A percentile compares a stretch with the other conserved stretches of the same genome.
These are phyloP conservation scores for Crotalus tigris DNA, from an alignment of 2,113 vertebrate species.

Conservation along the genomic window DNA sequence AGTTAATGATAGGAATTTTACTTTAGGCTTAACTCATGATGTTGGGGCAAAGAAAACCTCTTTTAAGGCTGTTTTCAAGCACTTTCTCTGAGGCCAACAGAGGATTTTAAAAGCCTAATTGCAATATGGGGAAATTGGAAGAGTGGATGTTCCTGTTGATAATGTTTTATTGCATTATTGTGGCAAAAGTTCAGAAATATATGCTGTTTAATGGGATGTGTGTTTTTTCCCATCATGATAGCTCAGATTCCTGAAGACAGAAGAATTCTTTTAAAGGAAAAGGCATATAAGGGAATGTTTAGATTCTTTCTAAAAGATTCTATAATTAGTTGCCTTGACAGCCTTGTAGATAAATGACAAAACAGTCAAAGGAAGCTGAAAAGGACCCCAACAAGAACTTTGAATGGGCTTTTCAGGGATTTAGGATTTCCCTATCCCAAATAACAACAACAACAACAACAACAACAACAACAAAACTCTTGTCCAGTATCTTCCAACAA, in stretches of 20 bases:
- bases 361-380: constrained; percentile 1
- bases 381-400: constrained; percentile 34
- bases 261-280: rapidly evolving
- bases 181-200: constrained; percentile 6
- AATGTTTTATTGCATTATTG: rapidly evolving
- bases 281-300: background rate
- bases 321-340: background rate
- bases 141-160: background rate
- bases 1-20: background rate
- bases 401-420: constrained; percentile 48
- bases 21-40: background rate
- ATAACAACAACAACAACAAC: constrained; percentile 23
- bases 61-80: background rate
- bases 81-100: background rate
- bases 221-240: background rate
- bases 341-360: constrained; percentile 9
- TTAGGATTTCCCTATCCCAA: constrained; percentile 45
- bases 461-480: constrained; percentile 27
- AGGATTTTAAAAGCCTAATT: background rate
- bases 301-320: background rate
- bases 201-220: background rate
- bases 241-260: background rate
- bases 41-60: background rate
- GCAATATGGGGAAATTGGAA: background rate
- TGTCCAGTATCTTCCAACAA: constrained; percentile 63